These are phyloP conservation scores for Noctua fimbriata DNA, from an alignment of 2,888 invertebrate genomes.

Conservation along the genomic window DNA sequence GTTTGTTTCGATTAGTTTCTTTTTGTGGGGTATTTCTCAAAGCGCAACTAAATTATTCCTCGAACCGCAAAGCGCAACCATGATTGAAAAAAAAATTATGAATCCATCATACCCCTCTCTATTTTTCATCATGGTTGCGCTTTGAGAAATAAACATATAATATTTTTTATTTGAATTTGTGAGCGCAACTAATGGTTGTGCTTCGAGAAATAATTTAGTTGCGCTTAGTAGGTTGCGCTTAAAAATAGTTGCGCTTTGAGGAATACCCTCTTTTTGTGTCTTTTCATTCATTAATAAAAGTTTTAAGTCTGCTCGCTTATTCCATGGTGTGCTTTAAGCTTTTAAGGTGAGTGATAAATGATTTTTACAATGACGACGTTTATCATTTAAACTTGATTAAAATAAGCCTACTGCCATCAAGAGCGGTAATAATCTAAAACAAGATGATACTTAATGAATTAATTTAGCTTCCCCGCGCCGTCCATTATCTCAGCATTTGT, in stretches of 20 bases:
- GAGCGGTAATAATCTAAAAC: conserved; percentile 15
- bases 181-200: no score
- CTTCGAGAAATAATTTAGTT: no score
- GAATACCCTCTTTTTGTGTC: background rate
- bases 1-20: conserved; percentile 1
- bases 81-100: no score
- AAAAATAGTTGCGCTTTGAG: no score
- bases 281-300: background rate
- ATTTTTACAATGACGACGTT: no score
- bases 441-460: conserved; percentile 41
- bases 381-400: background rate
- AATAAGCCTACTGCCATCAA: background rate
- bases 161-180: no score
- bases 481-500: conserved; percentile 43
- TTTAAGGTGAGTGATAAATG: background rate
- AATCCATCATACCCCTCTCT: no score
- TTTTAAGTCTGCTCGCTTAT: background rate
- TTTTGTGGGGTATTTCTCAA: background rate
- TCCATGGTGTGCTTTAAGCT: background rate
- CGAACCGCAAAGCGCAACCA: no score
- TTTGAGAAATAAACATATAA: no score
- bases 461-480: conserved; percentile 18
- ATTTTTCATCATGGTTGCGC: no score
- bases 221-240: no score
- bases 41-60: no score